These are phyloP conservation scores for Heterodera schachtii DNA, from an alignment of 1,140 invertebrate species.

Conservation along the genomic window DNA sequence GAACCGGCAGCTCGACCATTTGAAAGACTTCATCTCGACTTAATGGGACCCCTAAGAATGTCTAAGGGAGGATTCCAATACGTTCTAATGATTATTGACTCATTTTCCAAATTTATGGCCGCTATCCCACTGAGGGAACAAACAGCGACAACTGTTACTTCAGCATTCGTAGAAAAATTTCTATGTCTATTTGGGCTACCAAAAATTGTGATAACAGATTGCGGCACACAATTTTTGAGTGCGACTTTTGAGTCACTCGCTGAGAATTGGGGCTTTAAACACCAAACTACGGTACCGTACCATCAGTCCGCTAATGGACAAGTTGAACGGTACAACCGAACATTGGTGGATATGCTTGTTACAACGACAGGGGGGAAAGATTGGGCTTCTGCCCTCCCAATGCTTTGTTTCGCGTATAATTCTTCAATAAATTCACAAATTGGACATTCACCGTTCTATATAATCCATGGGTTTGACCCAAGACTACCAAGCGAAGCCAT, in stretches of 20 bases:
- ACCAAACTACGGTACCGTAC: slow-evolving; percentile 15
- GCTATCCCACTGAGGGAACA: slow-evolving; percentile 14
- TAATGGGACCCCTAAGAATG: slow-evolving; percentile 3
- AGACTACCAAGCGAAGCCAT: background rate
- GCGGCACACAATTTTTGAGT: slow-evolving; percentile 18
- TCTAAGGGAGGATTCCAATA: slow-evolving; percentile 10
- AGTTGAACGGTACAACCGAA: slow-evolving; percentile 17
- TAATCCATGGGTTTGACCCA: slow-evolving; percentile 1
- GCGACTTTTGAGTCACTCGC: slow-evolving; percentile 12
- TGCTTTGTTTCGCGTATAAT: slow-evolving; percentile 18
- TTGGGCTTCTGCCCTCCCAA: background rate
- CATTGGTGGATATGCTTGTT: slow-evolving; percentile 3
- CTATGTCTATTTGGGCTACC: slow-evolving; percentile 12
- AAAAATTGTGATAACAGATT: slow-evolving; percentile 8
- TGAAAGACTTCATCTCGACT: slow-evolving; percentile 12
- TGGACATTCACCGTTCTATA: slow-evolving; percentile 16
- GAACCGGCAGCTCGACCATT: slow-evolving; percentile 1
- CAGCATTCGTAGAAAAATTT: slow-evolving; percentile 13
- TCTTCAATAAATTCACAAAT: slow-evolving; percentile 7
- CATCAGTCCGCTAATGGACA: slow-evolving; percentile 18
- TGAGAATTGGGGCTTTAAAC: background rate
- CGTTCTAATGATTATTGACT: slow-evolving; percentile 23
- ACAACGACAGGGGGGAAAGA: slow-evolving; percentile 2
- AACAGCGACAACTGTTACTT: slow-evolving; percentile 8
- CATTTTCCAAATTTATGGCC: slow-evolving; percentile 22